Base-by-base conservation (phyloP, 2,888 invertebrate species). In the Charanyca ferruginea region DNA sequence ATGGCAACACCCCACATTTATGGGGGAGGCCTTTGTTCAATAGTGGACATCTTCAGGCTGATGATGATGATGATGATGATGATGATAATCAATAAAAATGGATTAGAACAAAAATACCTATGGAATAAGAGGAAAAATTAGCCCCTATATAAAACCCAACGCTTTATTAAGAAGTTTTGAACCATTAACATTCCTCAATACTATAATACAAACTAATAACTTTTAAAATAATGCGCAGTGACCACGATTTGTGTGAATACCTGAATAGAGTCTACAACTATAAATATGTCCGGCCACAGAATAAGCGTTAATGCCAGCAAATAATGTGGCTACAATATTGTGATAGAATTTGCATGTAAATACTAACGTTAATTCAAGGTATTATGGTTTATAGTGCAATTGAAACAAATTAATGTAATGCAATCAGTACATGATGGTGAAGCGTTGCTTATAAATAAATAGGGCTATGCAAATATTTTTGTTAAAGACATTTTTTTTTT, bases 161-260 rank as follows among this genome's bases (percentile, higher is more conserved):
- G 9, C 22, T 3, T n/a, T 22, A 53, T 9, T 11, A 54, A 57
- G 51, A 52, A 51, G 35, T 42, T 44, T 51, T 18, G 57, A 38
- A 32, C 47, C 35, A 57, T 48, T 49, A 35, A 45, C 47, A 64
- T 58, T 47, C 49, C 47, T 20, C 18, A 0, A 54, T 25, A 67
- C 45, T 67, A 67, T 60, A 71, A n/a, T n/a, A 54, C 38, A 54
- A 51, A 35, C 63, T 54, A 66, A 75, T 79, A 75, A 70, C 60
- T 79, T 74, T 60, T 44, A 70, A 62, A 63, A 74, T 78, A 73
- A 74, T 73, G 32, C 18, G 47, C 23, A 44, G 45, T 23, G 47
- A 18, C 48, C 20, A 23, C 8, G 47, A 78, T 77, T 74, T 78
- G 79, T 78, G 68, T 61, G 79, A 57, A 73, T 78, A 65, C 59